Evolutionary conservation across 2,113 vertebrate genomes (phyloP).

Genomic region (Poeciliopsis prolifica): DNA sequence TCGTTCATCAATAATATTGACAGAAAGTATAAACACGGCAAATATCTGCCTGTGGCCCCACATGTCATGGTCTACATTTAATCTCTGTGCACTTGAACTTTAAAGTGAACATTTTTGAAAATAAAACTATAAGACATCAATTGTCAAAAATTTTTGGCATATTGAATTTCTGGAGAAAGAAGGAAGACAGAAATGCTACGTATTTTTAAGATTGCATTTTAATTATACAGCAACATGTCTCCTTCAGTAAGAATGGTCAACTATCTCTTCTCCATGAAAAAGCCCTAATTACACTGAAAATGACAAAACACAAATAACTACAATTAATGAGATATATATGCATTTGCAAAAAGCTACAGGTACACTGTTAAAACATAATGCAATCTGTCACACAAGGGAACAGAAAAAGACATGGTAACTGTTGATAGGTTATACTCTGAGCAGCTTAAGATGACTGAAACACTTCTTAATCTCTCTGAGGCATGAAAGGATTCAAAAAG

Average conservation of each 20-base stretch:
- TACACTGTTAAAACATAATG: background rate
- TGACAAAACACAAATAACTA: too few relatives aligned
- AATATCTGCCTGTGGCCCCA: background rate
- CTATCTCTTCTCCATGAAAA: too few relatives aligned
- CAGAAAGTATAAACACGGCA: background rate
- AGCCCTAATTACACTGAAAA: background rate
- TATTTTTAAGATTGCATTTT: too few relatives aligned
- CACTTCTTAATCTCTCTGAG: conserved; percentile 1
- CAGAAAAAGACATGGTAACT: conserved; percentile 21
- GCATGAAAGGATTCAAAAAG: conserved; percentile 18
- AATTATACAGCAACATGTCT: too few relatives aligned
- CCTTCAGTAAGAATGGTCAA: too few relatives aligned
- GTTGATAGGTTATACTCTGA: conserved; percentile 52
- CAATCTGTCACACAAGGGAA: conserved; percentile 1
- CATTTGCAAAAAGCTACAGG: background rate
- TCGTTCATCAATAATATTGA: background rate
- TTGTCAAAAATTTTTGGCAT: too few relatives aligned
- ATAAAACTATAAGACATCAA: too few relatives aligned
- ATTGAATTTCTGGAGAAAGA: too few relatives aligned
- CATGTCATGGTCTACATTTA: background rate
- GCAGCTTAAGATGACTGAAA: background rate
- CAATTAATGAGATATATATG: background rate
- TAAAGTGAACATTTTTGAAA: background rate
- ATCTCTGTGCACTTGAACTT: background rate
- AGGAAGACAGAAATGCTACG: too few relatives aligned